phyloP scores from a whole-genome alignment of 1,140 invertebrate species.

The Cotesia glomerata region DNA sequence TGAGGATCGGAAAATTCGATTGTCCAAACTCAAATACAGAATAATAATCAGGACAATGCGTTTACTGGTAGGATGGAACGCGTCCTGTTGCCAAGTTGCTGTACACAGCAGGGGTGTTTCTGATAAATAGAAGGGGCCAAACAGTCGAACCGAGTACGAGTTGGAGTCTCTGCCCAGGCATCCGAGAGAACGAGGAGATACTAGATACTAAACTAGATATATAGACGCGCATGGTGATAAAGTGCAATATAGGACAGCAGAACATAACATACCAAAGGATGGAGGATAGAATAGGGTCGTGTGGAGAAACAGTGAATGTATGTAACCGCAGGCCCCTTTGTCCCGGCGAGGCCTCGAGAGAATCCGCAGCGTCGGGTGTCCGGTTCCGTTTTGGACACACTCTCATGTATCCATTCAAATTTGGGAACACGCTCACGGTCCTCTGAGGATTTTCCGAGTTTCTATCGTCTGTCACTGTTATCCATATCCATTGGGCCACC shows the following conservation, averaged over 20 bases:
- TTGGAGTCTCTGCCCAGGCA: background rate
- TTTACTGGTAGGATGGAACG: background rate
- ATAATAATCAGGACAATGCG: slow-evolving; percentile 27
- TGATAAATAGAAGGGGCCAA: background rate
- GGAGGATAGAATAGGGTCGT: background rate
- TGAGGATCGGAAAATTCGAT: slow-evolving; percentile 16
- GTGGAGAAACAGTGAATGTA: background rate
- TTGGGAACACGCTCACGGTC: slow-evolving; percentile 3
- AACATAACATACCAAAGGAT: background rate
- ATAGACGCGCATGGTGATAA: background rate
- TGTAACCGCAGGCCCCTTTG: slow-evolving; percentile 9
- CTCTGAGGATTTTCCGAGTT: background rate
- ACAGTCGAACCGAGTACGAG: background rate
- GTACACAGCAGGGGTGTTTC: background rate
- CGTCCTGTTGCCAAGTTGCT: background rate
- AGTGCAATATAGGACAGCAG: background rate
- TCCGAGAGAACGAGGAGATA: background rate
- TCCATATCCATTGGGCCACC: too few relatives aligned
- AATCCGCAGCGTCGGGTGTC: slow-evolving; percentile 26
- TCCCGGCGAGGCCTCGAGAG: slow-evolving; percentile 14
- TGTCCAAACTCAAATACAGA: slow-evolving; percentile 22
- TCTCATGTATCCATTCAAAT: slow-evolving; percentile 30
- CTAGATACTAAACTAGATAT: background rate
- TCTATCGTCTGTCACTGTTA: slow-evolving; percentile 6
- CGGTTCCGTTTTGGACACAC: slow-evolving; percentile 27